These are phyloP conservation scores for Deroptyus accipitrinus DNA, from an alignment of 2,113 vertebrate genomes.

Conservation along the genomic window DNA sequence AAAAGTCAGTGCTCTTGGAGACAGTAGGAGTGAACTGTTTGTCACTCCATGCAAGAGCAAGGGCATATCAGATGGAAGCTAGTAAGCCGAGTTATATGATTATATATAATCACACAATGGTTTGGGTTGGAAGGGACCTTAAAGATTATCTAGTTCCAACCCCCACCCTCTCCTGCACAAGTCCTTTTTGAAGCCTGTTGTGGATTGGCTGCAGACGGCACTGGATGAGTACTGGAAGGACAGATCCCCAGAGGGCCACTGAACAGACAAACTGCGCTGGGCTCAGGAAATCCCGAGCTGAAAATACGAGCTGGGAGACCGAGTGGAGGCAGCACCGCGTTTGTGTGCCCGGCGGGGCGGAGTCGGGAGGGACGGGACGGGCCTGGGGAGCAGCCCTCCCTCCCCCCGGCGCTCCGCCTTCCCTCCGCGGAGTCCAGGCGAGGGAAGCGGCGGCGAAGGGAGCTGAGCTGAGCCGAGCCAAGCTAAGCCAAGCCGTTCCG, in stretches of 20 bases:
- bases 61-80: not conserved
- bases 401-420: not conserved
- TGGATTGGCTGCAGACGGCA: not conserved
- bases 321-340: rapidly evolving
- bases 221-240: not conserved
- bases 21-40: too few relatives aligned
- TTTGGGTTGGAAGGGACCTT: not conserved
- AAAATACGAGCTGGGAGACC: not conserved
- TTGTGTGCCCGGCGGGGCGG: not conserved
- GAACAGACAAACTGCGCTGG: not conserved
- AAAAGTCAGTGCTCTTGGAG: not conserved
- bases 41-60: not conserved
- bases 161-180: not conserved
- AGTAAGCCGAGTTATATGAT: rapidly evolving
- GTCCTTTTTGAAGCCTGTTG: not conserved
- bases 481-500: not conserved
- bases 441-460: too few relatives aligned
- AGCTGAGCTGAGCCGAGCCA: rapidly evolving
- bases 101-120: not conserved
- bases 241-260: not conserved
- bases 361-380: not conserved
- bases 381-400: not conserved
- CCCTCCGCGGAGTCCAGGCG: too few relatives aligned
- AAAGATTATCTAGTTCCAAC: not conserved
- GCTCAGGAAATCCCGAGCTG: not conserved